Conservation (phyloP, 2,113 vertebrate genomes). For the Atractosteus spatula region DNA sequence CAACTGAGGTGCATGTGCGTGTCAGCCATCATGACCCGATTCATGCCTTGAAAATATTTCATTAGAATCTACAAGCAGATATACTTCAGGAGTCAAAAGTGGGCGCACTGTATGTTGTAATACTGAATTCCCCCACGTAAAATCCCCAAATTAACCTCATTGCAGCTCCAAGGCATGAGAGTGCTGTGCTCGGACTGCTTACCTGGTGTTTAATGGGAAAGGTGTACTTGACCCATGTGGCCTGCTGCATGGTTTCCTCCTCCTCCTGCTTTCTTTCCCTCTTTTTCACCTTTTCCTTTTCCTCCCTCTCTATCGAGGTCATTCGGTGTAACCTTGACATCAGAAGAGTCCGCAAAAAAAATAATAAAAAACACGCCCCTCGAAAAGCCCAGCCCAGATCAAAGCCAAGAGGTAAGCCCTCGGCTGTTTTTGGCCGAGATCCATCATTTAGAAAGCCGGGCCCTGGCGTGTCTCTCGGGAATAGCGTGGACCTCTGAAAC, state of each 20-base stretch:
- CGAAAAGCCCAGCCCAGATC: conserved; percentile 26
- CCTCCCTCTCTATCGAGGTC: conserved; percentile 95
- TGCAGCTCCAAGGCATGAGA: too few relatives aligned
- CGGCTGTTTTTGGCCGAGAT: conserved; percentile 31
- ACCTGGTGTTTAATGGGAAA: conserved; percentile 97
- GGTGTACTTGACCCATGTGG: conserved; percentile 95
- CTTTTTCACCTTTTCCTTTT: conserved; percentile 95
- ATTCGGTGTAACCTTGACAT: conserved; percentile 82
- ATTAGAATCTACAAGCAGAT: background rate
- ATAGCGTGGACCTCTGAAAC: background rate
- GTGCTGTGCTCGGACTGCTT: conserved; percentile 1
- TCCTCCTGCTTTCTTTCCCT: conserved; percentile 93
- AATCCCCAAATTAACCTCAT: too few relatives aligned
- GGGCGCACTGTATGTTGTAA: background rate
- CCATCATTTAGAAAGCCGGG: conserved; percentile 30
- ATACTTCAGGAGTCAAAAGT: background rate
- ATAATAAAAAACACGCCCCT: background rate
- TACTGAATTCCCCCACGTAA: background rate
- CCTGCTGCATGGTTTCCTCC: conserved; percentile 93
- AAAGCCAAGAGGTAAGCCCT: conserved; percentile 31
- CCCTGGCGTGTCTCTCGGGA: conserved; percentile 16
- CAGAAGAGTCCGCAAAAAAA: conserved; percentile 37
- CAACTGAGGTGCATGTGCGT: background rate
- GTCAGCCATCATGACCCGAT: background rate
- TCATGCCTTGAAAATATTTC: background rate